Evolutionary conservation across 2,888 invertebrate species (phyloP), one percentile per base, ranked within the genome.

Genomic region (Entomobrya multifasciata): DNA sequence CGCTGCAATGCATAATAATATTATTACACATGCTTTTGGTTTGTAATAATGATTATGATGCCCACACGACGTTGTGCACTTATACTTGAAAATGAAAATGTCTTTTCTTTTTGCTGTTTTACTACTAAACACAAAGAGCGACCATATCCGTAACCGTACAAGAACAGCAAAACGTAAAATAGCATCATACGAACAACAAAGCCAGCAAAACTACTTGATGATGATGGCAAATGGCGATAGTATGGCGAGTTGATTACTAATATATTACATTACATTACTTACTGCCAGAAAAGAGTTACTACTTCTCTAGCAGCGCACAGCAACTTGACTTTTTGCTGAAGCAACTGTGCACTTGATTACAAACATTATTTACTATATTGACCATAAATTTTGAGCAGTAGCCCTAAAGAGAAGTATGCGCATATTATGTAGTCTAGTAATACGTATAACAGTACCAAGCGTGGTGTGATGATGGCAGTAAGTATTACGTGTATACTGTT

Each of bases 221-320:
- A 74, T 74, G 74, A 74, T 74, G 74, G 74, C 20, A 74, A 74
- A 52, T 74, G 52, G 74, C 55, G 74, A 74, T 74, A 74, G 22
- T 22, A 74, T 55, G 11, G 55, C 74, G 30, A 74, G 74, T 74
- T 74, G 74, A 74, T 74, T 74, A 30, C 74, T 74, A 74, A 74
- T 74, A 74, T 74, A 74, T 74, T 74, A 74, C 74, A 55, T 74
- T 74, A 30, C 74, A 74, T 74, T 74, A 52, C 30, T 74, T 74
- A 74, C 74, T 74, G 74, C 74, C 74, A 52, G 36, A 36, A 74
- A 52, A 30, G 25, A 65, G 13, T 20, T 36, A 41, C 65, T 27
- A 17, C 36, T 65, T 4, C 30, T 52, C 52, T 17, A 52, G 52
- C 52, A 22, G 25, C 57, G 10, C 4, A 13, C 52, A 22, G 25